Base-by-base conservation (phyloP, 2,113 vertebrate species). In the Centropus bengalensis region DNA sequence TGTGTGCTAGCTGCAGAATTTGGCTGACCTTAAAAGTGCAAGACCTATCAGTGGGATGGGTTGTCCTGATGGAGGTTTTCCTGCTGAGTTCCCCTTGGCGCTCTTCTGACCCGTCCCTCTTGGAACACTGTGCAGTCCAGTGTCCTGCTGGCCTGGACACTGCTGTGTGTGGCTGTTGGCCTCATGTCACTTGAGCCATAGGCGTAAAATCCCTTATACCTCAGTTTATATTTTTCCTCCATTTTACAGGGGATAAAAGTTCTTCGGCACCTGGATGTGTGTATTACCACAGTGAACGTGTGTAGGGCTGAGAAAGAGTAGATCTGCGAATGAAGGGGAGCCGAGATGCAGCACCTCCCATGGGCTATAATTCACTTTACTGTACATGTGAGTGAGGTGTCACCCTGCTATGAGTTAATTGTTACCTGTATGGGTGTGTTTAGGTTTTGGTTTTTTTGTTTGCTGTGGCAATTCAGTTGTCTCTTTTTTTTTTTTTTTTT, bases 351-450 rank as follows among this genome's bases (percentile, higher is more conserved):
- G 5, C n/a, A 23, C 69, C 42, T 70, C 28, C n/a, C 10, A 6
- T 2, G 7, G 36, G 51, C 76, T 66, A 1, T 8, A 45, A 68
- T 42, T 64, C 15, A 4, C 38, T 54, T 56, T 36, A 12, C 30
- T 47, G 17, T 22, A 7, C 0, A 0, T 14, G 51, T 0, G 0
- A 45, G 27, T 0, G 28, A 64, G 26, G 45, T 23, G 60, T n/a
- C 12, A 10, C 59, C 66, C 73, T 70, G 68, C 71, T 49, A 63
- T 27, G 18, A 82, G 19, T 52, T 28, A 36, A 32, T 70, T 92
- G 62, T 77, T 44, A 44, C 23, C 78, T 81, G 69, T 5, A 1
- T 51, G 40, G 32, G 9, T 11, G 24, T 51, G 22, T 22, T 20
- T 49, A 6, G 47, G 16, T 47, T 19, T 47, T 49, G 19, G 47